Percentiles rank a stretch among this genome's conserved stretches.
phyloP scores from a whole-genome alignment of 53 echinoderm and acorn worm genomes.

The Stichopus horrens region DNA sequence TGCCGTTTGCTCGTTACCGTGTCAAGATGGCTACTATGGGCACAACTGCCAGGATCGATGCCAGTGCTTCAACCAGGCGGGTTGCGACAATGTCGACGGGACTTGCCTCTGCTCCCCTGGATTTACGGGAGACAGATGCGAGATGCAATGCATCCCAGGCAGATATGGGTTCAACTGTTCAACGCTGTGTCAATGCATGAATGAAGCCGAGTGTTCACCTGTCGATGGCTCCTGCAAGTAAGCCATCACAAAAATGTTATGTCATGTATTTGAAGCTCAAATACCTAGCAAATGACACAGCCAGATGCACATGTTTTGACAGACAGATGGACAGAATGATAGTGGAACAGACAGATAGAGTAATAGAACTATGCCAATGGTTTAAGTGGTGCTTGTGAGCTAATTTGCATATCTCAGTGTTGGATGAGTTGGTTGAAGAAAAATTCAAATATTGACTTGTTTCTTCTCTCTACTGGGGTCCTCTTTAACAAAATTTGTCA shows the following conservation, averaged over 20 bases:
- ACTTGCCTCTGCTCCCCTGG: conserved; percentile 59
- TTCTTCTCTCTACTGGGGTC: too few relatives aligned
- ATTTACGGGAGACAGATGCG: conserved; percentile 66
- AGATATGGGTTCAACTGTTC: conserved; percentile 62
- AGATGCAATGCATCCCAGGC: conserved; percentile 56
- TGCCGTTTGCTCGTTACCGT: conserved; percentile 67
- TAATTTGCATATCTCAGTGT: too few relatives aligned
- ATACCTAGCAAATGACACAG: too few relatives aligned
- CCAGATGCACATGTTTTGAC: too few relatives aligned
- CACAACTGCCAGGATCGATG: conserved; percentile 60
- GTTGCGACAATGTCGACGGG: conserved; percentile 62
- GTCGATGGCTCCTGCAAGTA: conserved; percentile 70
- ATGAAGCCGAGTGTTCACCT: conserved; percentile 68
- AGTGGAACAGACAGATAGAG: too few relatives aligned
- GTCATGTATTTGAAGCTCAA: too few relatives aligned
- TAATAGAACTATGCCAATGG: too few relatives aligned
- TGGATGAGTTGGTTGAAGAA: too few relatives aligned
- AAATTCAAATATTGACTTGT: too few relatives aligned
- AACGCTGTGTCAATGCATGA: conserved; percentile 61
- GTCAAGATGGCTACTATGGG: conserved; percentile 60
- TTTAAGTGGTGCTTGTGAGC: too few relatives aligned
- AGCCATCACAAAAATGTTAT: conserved; percentile 3
- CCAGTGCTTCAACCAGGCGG: conserved; percentile 61
- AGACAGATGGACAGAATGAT: too few relatives aligned
- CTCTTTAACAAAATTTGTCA: too few relatives aligned